Evolutionary conservation across 2,888 invertebrate genomes (phyloP).

Genomic region (Lochmaea crataegi): DNA sequence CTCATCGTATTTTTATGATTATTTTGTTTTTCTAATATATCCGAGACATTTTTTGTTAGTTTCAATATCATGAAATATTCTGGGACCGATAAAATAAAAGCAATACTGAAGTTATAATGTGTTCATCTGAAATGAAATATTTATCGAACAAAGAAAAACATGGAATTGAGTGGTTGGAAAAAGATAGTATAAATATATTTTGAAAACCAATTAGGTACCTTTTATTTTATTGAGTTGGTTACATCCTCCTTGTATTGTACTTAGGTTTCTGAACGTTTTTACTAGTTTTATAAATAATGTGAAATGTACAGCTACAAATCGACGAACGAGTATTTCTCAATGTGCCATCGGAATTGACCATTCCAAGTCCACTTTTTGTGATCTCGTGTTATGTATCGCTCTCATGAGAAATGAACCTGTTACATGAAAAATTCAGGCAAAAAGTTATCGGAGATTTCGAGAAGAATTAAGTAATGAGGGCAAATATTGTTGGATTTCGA

Average conservation of each 20-base stretch:
- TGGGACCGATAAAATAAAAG: too few relatives aligned
- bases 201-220: not conserved
- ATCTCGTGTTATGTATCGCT: constrained; percentile 39
- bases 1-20: too few relatives aligned
- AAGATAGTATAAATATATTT: not conserved
- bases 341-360: constrained; percentile 42
- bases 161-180: not conserved
- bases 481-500: constrained; percentile 19
- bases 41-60: too few relatives aligned
- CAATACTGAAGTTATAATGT: too few relatives aligned
- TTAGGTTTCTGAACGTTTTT: constrained; percentile 49
- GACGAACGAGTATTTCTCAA: constrained; percentile 46
- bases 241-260: constrained; percentile 38
- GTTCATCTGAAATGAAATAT: too few relatives aligned
- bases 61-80: too few relatives aligned
- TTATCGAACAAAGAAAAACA: too few relatives aligned
- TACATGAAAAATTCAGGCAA: constrained; percentile 33
- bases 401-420: constrained; percentile 46
- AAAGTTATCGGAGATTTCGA: constrained; percentile 33
- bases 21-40: too few relatives aligned
- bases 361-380: constrained; percentile 45
- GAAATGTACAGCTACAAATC: constrained; percentile 45
- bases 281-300: constrained; percentile 48
- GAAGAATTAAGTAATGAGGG: constrained; percentile 33
- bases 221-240: not conserved